Evolutionary conservation across 2,113 vertebrate species (phyloP), one percentile per base, ranked within the genome.

Genomic region (Chamaetylas fuelleborni): DNA sequence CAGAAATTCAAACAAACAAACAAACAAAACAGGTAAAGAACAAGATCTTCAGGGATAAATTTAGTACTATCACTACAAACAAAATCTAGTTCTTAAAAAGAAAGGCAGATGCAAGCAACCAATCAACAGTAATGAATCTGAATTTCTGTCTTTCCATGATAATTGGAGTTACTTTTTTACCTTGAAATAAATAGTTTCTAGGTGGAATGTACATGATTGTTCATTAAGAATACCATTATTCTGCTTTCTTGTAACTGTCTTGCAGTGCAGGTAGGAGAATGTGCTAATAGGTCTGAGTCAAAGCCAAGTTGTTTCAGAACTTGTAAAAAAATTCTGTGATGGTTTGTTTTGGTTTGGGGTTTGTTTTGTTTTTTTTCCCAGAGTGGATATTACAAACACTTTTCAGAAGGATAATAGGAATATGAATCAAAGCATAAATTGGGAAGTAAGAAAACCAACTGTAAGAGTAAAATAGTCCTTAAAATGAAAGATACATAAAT

Each of bases 211-310:
- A 71, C 24, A 2, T 64, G 85, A 15, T 43, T 83, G 78, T 83
- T 95, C 53, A 47, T 33, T 79, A 61, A 71, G 31, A 88, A 73
- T 85, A 29, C 5, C 81, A 34, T 73, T 92, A 36, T 94, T 45
- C 18, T 86, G 4, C 56, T 56, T 92, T 71, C n/a, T 94, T 82
- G 70, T 47, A 85, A 15, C 14, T 16, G 15, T 83, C 19, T 93
- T 67, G 45, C 58, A 22, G 43, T 64, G 26, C 19, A 34, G 24
- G 28, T 33, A 33, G 11, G 0, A 0, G 58, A 42, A 74, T 22
- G 1, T 65, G 38, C 23, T 77, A 5, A 31, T 57, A 29, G 15
- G 45, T 91, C 45, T 77, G 50, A 88, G 58, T 89, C 93, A 83
- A 83, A 78, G 71, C 22, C 25, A 51, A 17, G 34, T 47, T 45